Percentiles rank a stretch among this genome's conserved stretches.
Evolutionary conservation across 2,888 invertebrate genomes (phyloP).

Genomic region (Melieria crassipennis): DNA sequence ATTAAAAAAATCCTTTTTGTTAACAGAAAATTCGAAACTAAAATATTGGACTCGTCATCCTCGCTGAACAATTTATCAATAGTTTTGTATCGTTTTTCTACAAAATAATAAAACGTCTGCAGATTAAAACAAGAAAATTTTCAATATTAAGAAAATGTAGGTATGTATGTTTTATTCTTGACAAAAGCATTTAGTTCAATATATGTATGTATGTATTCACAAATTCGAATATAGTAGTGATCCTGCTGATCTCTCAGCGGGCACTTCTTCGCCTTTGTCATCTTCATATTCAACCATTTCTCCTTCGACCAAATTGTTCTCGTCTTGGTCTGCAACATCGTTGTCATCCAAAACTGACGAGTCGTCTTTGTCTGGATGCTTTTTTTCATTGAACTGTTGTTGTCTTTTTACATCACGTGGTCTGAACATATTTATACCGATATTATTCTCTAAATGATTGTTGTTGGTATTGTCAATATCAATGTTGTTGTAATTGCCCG

Average conservation of each 20-base stretch:
- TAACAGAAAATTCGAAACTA: no score
- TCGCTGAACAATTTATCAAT: no score
- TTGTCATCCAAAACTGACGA: neutral
- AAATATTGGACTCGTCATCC: no score
- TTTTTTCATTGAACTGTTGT: neutral
- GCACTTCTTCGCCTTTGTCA: neutral
- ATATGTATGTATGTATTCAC: no score
- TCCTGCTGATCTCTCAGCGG: neutral
- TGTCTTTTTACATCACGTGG: neutral
- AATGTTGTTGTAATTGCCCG: neutral
- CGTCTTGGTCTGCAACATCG: neutral
- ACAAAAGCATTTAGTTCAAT: no score
- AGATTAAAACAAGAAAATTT: no score
- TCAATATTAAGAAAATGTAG: no score
- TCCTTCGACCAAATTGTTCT: neutral
- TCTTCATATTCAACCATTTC: neutral
- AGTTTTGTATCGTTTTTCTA: no score
- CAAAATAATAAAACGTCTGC: no score
- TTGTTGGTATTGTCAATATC: neutral
- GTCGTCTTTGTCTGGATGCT: neutral
- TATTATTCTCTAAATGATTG: constrained; percentile 2
- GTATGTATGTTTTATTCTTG: no score
- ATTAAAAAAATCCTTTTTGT: no score
- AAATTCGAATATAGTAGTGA: no score
- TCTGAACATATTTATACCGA: constrained; percentile 9